Percentiles rank a stretch among this genome's conserved stretches.
Evolutionary conservation across 2,797 vertebrate genomes (phyloP).

Genomic region (Pogonophryne albipinna): DNA sequence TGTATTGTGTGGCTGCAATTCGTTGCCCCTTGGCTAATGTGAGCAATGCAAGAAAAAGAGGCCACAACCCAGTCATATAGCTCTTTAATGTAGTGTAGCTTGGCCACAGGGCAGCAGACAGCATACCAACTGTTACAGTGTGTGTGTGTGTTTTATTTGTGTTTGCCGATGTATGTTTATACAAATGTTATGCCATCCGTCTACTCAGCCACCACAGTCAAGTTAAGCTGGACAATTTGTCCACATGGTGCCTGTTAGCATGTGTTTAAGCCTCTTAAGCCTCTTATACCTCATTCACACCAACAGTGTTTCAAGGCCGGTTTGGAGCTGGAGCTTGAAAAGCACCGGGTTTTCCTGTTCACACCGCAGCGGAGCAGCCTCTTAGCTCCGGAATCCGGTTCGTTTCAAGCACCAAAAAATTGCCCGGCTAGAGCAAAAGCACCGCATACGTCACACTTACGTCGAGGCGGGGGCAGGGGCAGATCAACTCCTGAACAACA

Average conservation of each 20-base stretch:
- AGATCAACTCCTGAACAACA: too few relatives aligned
- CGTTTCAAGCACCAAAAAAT: too few relatives aligned
- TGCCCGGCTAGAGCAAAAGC: too few relatives aligned
- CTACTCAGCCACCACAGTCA: neutral
- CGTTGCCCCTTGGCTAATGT: slow-evolving; percentile 41
- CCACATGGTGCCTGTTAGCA: neutral
- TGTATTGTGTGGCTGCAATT: slow-evolving; percentile 37
- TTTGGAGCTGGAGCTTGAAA: too few relatives aligned
- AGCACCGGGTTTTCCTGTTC: too few relatives aligned
- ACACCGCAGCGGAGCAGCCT: too few relatives aligned
- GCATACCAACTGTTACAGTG: slow-evolving; percentile 24
- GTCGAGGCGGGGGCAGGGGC: too few relatives aligned
- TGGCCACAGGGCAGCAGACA: slow-evolving; percentile 14
- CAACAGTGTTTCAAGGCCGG: too few relatives aligned
- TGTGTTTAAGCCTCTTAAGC: neutral
- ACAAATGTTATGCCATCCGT: neutral
- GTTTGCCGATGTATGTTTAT: neutral
- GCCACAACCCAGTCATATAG: slow-evolving; percentile 32
- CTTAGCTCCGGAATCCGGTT: too few relatives aligned
- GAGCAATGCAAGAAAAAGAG: slow-evolving; percentile 44
- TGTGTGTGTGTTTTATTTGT: neutral
- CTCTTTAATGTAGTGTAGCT: slow-evolving; percentile 34
- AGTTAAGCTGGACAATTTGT: neutral
- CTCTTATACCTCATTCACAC: too few relatives aligned
- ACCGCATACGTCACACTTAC: too few relatives aligned